Conservation (phyloP, 2,113 vertebrate species). For the Podarcis muralis region DNA sequence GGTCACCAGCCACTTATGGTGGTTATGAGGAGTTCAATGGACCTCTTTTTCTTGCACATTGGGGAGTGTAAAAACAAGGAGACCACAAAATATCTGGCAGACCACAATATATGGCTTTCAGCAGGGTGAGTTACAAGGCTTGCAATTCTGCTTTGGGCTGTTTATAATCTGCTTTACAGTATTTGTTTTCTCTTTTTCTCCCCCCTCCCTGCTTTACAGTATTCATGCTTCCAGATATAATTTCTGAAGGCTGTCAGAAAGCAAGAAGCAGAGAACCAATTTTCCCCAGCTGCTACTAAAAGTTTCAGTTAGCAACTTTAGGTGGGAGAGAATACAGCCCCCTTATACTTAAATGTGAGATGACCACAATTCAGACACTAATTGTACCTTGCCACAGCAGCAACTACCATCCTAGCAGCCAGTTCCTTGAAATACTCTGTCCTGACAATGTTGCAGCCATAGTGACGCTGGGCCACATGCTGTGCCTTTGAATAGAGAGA, state of each 20-base stretch:
- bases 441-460: constrained; percentile 89
- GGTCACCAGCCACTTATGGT: not conserved
- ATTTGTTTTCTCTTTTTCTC: not conserved
- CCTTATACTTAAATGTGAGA: not conserved
- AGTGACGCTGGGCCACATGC: constrained; percentile 92
- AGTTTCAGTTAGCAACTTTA: not conserved
- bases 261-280: not conserved
- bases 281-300: not conserved
- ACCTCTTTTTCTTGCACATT: not conserved
- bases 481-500: constrained; percentile 93
- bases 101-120: not conserved
- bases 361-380: not conserved
- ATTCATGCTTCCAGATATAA: not conserved
- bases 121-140: not conserved
- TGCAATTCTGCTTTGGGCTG: not conserved
- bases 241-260: not conserved
- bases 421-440: constrained; percentile 96
- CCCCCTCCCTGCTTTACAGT: not conserved
- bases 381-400: constrained; percentile 87
- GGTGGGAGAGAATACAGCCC: not conserved
- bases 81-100: not conserved
- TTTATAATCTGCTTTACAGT: not conserved
- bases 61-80: not conserved
- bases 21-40: not conserved
- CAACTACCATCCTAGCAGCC: constrained; percentile 88